Evolutionary conservation across 2,888 invertebrate genomes (phyloP), one percentile per base, ranked within the genome.

Genomic region (Drosophila infuscata): DNA sequence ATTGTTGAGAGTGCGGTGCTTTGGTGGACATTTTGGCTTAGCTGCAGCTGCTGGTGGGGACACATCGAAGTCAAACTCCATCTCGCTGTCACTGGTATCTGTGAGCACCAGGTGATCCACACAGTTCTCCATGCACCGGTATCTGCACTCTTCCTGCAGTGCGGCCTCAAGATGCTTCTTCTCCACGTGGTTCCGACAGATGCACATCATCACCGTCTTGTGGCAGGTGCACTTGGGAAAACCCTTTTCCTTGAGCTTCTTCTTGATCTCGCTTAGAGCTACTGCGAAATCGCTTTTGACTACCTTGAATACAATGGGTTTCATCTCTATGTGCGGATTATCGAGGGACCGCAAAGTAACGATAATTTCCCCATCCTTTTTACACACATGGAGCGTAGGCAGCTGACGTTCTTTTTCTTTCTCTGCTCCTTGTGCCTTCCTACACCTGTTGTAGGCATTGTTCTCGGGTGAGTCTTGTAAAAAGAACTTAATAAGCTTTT

Each of bases 21-120:
- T 91, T 52, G 93, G 93, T 93, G 32, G 94, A 25, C 8, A 30
- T 61, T 94, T 93, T 0, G 95, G 93, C 76, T 94, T 95, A 41
- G 95, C 94, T 60, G 95, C 94, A 0, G 95, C 96, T 52, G 95
- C 95, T 0, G 96, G 96, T 0, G 96, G 96, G 0, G 95, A 95
- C 64, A 96, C 95, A 80, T 96, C 95, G 29, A 96, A 95, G 83
- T 96, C 95, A 92, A 95, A 94, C 58, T 96, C 96, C 20, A 95
- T 94, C 48, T 95, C 95, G 20, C 91, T 92, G 0, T 93, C 92
- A 11, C 90, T 92, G 1, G 92, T 92, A 36, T 93, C 93, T 0
- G 92, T 90, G 0, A 93, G 79, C 1, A 91, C 75, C 32, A 93
- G 58, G 0, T 80, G 75, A 30, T 92, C 88, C 4, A 77, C 80